phyloP scores from a whole-genome alignment of 1,140 invertebrate species.

The Drosophila biarmipes region DNA sequence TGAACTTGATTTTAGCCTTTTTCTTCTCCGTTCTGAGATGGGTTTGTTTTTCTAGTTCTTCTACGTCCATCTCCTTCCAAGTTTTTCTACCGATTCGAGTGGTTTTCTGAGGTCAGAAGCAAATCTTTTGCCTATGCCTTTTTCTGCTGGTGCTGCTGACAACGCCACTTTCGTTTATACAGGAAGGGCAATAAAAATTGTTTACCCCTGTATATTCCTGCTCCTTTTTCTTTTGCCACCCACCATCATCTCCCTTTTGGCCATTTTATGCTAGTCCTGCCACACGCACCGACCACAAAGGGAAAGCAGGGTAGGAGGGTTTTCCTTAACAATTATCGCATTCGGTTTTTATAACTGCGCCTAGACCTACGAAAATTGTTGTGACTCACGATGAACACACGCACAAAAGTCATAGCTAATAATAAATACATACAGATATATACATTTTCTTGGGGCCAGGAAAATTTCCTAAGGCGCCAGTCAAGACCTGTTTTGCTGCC shows the following conservation, averaged over 20 bases:
- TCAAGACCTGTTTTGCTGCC: not conserved
- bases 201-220: slow-evolving; percentile 27
- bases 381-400: slow-evolving; percentile 35
- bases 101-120: slow-evolving; percentile 10
- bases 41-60: slow-evolving; percentile 27
- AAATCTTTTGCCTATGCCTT: slow-evolving; percentile 12
- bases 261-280: slow-evolving; percentile 58
- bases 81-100: slow-evolving; percentile 8
- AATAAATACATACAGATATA: slow-evolving; percentile 43
- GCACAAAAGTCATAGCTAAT: slow-evolving; percentile 59
- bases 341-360: slow-evolving; percentile 48
- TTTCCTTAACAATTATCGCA: slow-evolving; percentile 67
- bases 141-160: slow-evolving; percentile 64
- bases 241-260: slow-evolving; percentile 16
- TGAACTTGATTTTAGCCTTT: slow-evolving; percentile 14
- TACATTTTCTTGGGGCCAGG: slow-evolving; percentile 16
- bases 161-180: slow-evolving; percentile 61
- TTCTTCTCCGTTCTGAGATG: slow-evolving; percentile 30
- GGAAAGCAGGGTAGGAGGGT: no score
- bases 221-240: not conserved
- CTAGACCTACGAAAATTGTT: slow-evolving; percentile 4
- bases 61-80: slow-evolving; percentile 3
- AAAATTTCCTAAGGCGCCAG: slow-evolving; percentile 40
- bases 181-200: slow-evolving; percentile 63
- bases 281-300: slow-evolving; percentile 46